Conservation (phyloP, 2,888 invertebrate genomes). For the Nowickia ferox region DNA sequence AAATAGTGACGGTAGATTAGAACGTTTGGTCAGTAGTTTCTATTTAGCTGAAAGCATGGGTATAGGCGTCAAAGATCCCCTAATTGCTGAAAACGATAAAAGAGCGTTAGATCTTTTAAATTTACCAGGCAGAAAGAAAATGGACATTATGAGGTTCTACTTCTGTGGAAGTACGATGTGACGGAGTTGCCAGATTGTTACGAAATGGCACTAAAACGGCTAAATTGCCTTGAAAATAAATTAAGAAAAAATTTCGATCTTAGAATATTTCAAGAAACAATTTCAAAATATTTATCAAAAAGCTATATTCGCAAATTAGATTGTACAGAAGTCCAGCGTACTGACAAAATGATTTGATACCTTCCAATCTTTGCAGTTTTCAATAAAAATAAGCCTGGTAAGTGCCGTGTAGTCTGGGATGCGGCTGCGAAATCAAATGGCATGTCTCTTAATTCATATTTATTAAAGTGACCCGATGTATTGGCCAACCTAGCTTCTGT, state of each 20-base stretch:
- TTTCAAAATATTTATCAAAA: too few species aligned
- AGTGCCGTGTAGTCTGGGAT: background rate
- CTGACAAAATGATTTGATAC: too few species aligned
- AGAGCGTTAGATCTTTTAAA: slow-evolving; percentile 1
- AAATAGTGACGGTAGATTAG: background rate
- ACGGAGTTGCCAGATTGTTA: slow-evolving; percentile 31
- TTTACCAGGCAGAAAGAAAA: background rate
- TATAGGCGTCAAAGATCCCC: background rate
- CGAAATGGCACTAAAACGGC: slow-evolving; percentile 34
- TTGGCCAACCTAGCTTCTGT: background rate
- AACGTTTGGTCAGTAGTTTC: background rate
- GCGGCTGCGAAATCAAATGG: slow-evolving; percentile 13
- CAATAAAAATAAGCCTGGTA: background rate
- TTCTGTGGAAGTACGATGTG: slow-evolving; percentile 7
- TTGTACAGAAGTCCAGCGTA: too few species aligned
- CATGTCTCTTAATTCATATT: slow-evolving; percentile 14
- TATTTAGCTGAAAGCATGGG: background rate
- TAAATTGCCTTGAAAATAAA: slow-evolving; percentile 20
- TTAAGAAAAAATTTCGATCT: slow-evolving; percentile 6
- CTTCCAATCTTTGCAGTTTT: too few species aligned
- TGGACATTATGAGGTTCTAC: background rate
- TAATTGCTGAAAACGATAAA: background rate
- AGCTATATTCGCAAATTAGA: too few species aligned
- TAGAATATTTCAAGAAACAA: too few species aligned
- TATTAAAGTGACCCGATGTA: slow-evolving; percentile 12